Conservation (phyloP, 1,140 invertebrate genomes). For the honey bee (Apis mellifera) region DNA sequence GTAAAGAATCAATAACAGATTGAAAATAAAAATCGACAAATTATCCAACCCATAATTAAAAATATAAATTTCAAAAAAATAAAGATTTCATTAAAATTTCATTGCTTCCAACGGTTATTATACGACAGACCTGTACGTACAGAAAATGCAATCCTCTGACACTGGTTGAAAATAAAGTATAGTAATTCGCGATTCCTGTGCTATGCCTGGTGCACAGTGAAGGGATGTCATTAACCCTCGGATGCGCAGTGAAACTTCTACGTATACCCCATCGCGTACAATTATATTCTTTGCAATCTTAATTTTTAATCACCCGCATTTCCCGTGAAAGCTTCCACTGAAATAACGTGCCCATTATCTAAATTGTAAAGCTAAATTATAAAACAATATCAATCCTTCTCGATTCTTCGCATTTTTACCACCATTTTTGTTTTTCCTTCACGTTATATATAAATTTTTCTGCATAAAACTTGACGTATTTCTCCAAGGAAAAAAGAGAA, state of each 20-base stretch:
- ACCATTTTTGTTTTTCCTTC: too few species aligned
- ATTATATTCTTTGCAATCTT: background rate
- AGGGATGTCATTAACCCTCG: conserved; percentile 17
- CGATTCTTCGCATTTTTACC: background rate
- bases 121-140: background rate
- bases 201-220: background rate
- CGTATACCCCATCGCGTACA: too few species aligned
- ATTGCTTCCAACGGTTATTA: background rate
- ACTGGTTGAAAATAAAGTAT: background rate
- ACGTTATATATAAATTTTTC: too few species aligned
- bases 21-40: too few species aligned
- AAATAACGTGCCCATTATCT: background rate
- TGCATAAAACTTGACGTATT: too few species aligned
- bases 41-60: too few species aligned
- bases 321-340: background rate
- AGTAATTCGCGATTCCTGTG: background rate
- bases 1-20: too few species aligned
- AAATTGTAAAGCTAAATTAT: background rate
- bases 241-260: background rate
- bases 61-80: background rate
- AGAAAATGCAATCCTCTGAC: background rate
- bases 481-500: too few species aligned
- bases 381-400: background rate
- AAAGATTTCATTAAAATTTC: background rate
- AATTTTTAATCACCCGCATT: background rate